Evolutionary conservation across 1,140 invertebrate genomes (phyloP).

Genomic region (Trichonephila clavipes): DNA sequence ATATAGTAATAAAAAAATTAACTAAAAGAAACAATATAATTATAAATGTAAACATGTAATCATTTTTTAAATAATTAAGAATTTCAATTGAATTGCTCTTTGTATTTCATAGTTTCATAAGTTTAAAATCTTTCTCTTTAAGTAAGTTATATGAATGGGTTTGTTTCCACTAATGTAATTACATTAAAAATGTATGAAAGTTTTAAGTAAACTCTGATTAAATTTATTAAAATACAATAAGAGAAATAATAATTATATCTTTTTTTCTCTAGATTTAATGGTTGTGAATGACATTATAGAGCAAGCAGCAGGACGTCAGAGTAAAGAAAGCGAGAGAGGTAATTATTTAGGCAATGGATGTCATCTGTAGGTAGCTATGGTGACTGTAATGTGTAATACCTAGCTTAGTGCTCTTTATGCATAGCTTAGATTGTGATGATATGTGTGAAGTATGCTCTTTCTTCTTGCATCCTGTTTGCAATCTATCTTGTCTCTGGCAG

Average conservation of each 20-base stretch:
- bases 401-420: constrained; percentile 48
- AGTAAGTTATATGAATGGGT: too few species aligned
- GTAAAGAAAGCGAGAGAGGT: constrained; percentile 91
- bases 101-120: too few species aligned
- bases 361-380: constrained; percentile 67
- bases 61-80: too few species aligned
- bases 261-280: constrained; percentile 92
- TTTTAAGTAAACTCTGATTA: too few species aligned
- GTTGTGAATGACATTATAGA: constrained; percentile 98
- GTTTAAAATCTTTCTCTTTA: too few species aligned
- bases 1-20: too few species aligned
- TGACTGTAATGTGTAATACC: constrained; percentile 57
- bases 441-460: constrained; percentile 40
- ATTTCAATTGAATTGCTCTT: too few species aligned
- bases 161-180: too few species aligned
- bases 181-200: too few species aligned
- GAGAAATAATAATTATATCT: background rate
- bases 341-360: constrained; percentile 72
- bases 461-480: constrained; percentile 65
- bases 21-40: too few species aligned
- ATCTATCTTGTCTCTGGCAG: constrained; percentile 71
- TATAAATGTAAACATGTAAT: too few species aligned
- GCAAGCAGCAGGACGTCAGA: constrained; percentile 93
- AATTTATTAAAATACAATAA: too few species aligned
- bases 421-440: constrained; percentile 40